Base-by-base conservation (phyloP, 2,113 vertebrate species). In the Calidris pugnax region DNA sequence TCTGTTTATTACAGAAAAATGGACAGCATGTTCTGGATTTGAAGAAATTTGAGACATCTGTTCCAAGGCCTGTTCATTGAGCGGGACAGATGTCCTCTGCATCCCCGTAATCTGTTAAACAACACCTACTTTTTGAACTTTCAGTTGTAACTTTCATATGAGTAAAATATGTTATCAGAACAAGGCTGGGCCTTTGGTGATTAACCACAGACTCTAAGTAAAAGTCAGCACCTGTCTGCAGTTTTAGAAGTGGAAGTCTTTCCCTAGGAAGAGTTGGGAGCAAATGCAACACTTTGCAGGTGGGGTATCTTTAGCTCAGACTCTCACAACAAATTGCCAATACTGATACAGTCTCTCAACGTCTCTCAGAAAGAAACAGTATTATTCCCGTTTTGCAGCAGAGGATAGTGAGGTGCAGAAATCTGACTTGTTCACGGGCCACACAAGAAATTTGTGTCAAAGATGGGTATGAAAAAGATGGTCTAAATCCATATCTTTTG, bases 11-110 rank as follows among this genome's bases (percentile, higher is more conserved):
- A 96, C 87, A 96, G 93, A 85, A 97, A 98, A 98, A 98, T 94
- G 95, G 98, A 97, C 98, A 98, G 98, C 95, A 97, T 97, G 97
- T 98, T 98, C 97, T 97, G 97, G 97, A 98, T 98, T 97, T 98
- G 97, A 98, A 98, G 97, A 98, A 98, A 98, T 98, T 96, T 37
- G 93, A 98, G 97, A 98, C 98, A 98, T 98, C 98, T 98, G 97
- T 98, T 98, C 97, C 97, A 96, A 98, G 95, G 98, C 97, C 97
- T 97, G 98, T 98, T 98, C 97, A 79, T 67, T 24, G 92, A 98
- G 79, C 53, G 81, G 97, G 98, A 98, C 98, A 98, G 98, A 98
- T 98, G 98, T 98, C 97, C 95, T 96, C 96, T 2, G 86, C 97
- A 98, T 98, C 97, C 96, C 96, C 89, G 69, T 98, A 98, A 98